These are phyloP conservation scores for Phaetusa simplex DNA, from an alignment of 2,113 vertebrate species.

Conservation along the genomic window DNA sequence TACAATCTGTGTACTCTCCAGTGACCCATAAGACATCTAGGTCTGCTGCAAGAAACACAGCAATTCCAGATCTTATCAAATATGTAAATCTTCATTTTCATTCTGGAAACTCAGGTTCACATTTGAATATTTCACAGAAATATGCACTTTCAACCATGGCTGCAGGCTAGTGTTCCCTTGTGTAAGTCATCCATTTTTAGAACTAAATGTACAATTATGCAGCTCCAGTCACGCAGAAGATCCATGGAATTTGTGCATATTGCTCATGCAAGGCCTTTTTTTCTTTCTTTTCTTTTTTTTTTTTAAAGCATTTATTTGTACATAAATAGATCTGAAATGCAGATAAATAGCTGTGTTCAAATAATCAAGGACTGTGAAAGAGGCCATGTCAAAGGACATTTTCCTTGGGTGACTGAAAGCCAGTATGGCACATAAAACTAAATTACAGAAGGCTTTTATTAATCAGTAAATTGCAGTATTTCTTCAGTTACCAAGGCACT, in stretches of 20 bases:
- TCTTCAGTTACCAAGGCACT: background rate
- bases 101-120: background rate
- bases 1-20: background rate
- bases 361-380: background rate
- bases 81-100: slow-evolving; percentile 14
- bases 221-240: slow-evolving; percentile 55
- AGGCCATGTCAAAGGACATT: slow-evolving; percentile 34
- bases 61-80: slow-evolving; percentile 1
- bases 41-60: background rate
- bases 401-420: background rate
- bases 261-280: background rate
- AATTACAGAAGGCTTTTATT: slow-evolving; percentile 25
- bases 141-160: slow-evolving; percentile 26
- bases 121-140: slow-evolving; percentile 45
- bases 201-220: slow-evolving; percentile 51
- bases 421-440: background rate
- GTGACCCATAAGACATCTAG: background rate
- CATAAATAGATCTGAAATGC: slow-evolving; percentile 30
- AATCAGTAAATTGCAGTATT: slow-evolving; percentile 53
- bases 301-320: background rate
- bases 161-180: slow-evolving; percentile 49
- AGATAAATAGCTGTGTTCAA: slow-evolving; percentile 19
- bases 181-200: slow-evolving; percentile 63
- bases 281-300: background rate
- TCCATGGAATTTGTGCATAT: slow-evolving; percentile 26